Percentiles rank a stretch among this genome's conserved stretches.
Evolutionary conservation across 2,797 vertebrate genomes (phyloP).

Genomic region (Tangara arthus): DNA sequence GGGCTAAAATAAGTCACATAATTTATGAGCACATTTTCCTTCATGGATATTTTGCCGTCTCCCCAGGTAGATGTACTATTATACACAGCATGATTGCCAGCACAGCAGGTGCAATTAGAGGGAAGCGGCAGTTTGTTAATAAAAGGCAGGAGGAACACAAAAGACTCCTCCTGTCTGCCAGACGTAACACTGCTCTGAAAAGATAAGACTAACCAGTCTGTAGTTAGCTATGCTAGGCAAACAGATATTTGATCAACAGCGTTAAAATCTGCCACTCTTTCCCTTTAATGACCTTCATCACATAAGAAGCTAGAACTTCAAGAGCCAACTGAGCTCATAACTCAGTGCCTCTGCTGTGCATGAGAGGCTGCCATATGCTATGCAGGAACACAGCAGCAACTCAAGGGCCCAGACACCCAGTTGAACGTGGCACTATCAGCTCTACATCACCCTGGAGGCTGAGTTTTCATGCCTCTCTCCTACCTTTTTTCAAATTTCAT

Average conservation of each 20-base stretch:
- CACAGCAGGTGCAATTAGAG: not conserved
- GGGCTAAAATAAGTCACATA: not conserved
- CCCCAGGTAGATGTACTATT: not conserved
- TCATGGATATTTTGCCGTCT: not conserved
- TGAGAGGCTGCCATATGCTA: not conserved
- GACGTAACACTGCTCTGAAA: not conserved
- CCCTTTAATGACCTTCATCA: not conserved
- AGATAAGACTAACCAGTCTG: not conserved
- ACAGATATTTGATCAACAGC: not conserved
- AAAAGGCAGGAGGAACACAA: slow-evolving; percentile 14
- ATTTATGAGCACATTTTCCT: not conserved
- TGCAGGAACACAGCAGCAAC: not conserved
- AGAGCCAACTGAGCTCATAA: not conserved
- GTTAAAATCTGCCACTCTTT: not conserved
- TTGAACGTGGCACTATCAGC: not conserved
- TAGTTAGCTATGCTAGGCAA: not conserved
- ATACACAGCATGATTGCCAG: not conserved
- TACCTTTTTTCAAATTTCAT: not conserved
- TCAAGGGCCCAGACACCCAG: not conserved
- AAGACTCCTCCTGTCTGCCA: not conserved
- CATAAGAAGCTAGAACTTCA: not conserved
- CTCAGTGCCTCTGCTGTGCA: not conserved
- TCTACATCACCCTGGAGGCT: not conserved
- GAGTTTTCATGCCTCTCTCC: not conserved
- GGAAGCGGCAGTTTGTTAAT: slow-evolving; percentile 1